Percentiles rank a stretch among this genome's conserved stretches.
Evolutionary conservation across 2,888 invertebrate species (phyloP).

Genomic region (Ferrisia virgata): DNA sequence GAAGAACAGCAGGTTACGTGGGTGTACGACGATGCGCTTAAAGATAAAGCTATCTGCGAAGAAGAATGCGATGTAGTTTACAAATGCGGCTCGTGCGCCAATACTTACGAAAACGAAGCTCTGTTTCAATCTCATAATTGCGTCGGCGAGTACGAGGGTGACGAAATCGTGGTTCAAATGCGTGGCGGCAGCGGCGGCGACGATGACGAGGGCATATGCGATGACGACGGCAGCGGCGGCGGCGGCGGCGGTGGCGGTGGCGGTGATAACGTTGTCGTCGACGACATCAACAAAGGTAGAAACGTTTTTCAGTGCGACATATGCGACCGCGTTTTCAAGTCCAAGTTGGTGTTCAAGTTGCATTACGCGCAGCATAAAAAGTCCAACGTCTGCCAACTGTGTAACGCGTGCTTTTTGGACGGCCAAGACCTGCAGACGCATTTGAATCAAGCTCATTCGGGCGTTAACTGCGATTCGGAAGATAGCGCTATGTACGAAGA

Average conservation of each 20-base stretch:
- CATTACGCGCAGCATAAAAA: slow-evolving; percentile 33
- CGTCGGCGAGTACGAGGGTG: background rate
- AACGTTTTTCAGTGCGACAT: background rate
- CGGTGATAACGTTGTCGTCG: background rate
- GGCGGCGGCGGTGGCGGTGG: background rate
- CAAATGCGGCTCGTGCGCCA: background rate
- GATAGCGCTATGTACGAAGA: background rate
- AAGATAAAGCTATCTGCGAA: background rate
- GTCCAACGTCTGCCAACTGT: slow-evolving; percentile 9
- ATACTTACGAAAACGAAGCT: background rate
- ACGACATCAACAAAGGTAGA: background rate
- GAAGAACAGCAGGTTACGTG: slow-evolving; percentile 3
- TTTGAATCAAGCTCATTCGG: background rate
- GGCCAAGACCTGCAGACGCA: background rate
- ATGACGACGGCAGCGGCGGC: background rate
- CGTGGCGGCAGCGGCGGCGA: background rate
- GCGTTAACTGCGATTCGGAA: background rate
- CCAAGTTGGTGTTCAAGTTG: slow-evolving; percentile 8
- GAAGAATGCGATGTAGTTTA: background rate
- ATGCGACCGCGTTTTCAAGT: slow-evolving; percentile 29
- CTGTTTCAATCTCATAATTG: background rate
- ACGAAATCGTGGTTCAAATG: background rate
- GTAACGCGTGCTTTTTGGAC: slow-evolving; percentile 21
- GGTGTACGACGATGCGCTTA: background rate
- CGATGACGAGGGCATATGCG: background rate